Evolutionary conservation across 35 echinoderm and acorn worm genomes (phyloP).

Genomic region (Amphiura filiformis): DNA sequence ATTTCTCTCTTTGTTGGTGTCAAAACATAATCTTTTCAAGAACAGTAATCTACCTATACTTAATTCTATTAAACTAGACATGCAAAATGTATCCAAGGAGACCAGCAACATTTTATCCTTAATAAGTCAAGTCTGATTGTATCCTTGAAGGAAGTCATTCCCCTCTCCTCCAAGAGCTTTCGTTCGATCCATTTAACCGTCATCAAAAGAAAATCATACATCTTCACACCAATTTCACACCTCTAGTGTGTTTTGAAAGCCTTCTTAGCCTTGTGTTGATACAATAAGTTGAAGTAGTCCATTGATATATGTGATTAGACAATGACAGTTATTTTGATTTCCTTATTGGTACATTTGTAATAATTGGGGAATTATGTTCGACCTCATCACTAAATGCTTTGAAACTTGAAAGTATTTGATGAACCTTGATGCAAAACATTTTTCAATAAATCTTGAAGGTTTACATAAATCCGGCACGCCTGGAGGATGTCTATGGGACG

Average conservation of each 20-base stretch:
- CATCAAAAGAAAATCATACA: background rate
- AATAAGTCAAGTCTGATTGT: too few species aligned
- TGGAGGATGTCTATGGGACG: background rate
- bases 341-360: background rate
- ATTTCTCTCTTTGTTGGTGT: too few species aligned
- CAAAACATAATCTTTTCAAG: too few species aligned
- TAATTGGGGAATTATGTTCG: background rate
- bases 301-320: background rate
- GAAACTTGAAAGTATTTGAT: background rate
- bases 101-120: too few species aligned
- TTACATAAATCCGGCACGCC: background rate
- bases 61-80: too few species aligned
- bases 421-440: background rate
- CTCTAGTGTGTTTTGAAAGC: background rate
- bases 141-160: background rate
- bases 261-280: background rate
- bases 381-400: background rate
- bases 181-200: background rate
- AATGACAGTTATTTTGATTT: background rate
- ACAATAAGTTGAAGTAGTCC: background rate
- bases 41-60: too few species aligned
- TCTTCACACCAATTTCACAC: too few species aligned
- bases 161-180: too few species aligned
- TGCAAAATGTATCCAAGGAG: too few species aligned
- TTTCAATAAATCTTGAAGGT: background rate